phyloP scores from a whole-genome alignment of 2,113 vertebrate genomes.

The Pongo abelii region DNA sequence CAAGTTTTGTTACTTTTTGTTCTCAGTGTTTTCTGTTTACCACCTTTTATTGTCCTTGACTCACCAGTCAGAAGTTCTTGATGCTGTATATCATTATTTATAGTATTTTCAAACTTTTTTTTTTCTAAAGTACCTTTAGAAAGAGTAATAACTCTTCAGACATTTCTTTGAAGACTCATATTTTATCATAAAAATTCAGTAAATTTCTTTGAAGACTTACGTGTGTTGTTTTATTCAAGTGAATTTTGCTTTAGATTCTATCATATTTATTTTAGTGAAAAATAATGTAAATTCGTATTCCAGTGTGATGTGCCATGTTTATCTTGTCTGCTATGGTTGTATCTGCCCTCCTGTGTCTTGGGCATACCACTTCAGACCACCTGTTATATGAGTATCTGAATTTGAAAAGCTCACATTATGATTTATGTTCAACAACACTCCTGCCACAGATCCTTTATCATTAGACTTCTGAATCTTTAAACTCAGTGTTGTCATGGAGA shows the following conservation, averaged over 20 bases:
- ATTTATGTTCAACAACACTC: not conserved
- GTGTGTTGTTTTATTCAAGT: conserved; percentile 14
- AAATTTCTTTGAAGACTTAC: not conserved
- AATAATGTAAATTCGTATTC: not conserved
- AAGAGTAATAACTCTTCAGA: not conserved
- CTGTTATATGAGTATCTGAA: not conserved
- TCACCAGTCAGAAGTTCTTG: not conserved
- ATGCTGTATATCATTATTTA: not conserved
- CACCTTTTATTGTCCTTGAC: not conserved
- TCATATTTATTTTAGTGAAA: not conserved
- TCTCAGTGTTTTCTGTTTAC: not conserved
- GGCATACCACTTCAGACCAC: not conserved
- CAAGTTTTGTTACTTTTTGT: not conserved
- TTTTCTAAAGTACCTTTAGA: not conserved
- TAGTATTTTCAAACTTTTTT: not conserved
- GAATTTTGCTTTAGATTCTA: conserved; percentile 34
- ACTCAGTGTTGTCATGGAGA: not conserved
- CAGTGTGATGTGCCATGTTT: not conserved
- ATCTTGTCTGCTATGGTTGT: not conserved
- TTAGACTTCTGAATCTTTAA: not conserved
- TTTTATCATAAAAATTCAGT: conserved; percentile 30
- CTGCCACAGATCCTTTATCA: not conserved
- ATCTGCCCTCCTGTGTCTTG: not conserved
- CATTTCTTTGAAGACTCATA: not conserved
- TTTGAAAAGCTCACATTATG: conserved; percentile 17